phyloP scores from a whole-genome alignment of 2,797 vertebrate species.

The Danio aesculapii region DNA sequence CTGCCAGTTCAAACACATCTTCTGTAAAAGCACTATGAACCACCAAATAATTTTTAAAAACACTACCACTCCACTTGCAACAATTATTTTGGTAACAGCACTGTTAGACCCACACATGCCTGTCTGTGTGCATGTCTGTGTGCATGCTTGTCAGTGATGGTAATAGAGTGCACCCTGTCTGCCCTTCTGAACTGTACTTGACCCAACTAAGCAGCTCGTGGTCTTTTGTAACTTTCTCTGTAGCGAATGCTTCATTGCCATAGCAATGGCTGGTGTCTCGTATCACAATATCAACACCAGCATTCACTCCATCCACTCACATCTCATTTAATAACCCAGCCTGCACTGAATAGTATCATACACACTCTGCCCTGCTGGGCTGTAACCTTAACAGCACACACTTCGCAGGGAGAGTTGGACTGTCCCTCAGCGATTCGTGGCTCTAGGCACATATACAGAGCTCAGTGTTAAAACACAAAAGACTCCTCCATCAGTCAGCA shows the following conservation, averaged over 20 bases:
- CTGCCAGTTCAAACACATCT: no score
- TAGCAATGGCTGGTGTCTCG: conserved; percentile 41
- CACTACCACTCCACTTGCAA: conserved; percentile 36
- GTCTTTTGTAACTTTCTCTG: conserved; percentile 53
- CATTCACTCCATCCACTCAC: conserved; percentile 11
- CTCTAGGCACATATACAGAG: conserved; percentile 50
- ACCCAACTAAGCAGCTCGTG: conserved; percentile 45
- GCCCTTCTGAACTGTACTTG: conserved; percentile 60
- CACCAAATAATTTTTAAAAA: no score
- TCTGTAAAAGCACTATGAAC: no score
- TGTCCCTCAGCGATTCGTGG: conserved; percentile 16
- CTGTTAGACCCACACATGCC: background rate
- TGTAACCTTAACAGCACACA: conserved; percentile 58
- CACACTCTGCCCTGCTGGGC: conserved; percentile 43
- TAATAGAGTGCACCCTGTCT: conserved; percentile 42
- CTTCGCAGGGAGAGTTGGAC: conserved; percentile 25
- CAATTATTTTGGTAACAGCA: conserved; percentile 51
- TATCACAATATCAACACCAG: conserved; percentile 45
- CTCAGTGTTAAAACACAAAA: conserved; percentile 51
- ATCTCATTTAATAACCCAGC: conserved; percentile 38
- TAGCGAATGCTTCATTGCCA: conserved; percentile 35
- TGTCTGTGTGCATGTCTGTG: background rate
- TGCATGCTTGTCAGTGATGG: conserved; percentile 27
- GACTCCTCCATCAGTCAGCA: conserved; percentile 52
- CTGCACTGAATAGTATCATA: conserved; percentile 19